These are phyloP conservation scores for Aethes cnicana DNA, from an alignment of 2,888 invertebrate genomes.

Conservation along the genomic window DNA sequence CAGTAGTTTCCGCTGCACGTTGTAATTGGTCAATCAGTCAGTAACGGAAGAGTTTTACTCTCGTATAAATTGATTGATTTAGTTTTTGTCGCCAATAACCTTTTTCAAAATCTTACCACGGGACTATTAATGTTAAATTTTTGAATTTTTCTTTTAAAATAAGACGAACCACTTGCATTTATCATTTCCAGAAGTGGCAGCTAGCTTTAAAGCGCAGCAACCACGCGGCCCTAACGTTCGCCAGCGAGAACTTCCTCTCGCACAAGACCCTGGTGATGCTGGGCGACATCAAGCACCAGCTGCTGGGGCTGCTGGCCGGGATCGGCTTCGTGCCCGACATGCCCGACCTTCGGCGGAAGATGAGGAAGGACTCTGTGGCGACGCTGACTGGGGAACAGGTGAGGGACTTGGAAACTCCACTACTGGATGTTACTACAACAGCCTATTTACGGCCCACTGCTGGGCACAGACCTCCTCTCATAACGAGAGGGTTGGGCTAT, in stretches of 20 bases:
- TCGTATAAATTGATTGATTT: too few species aligned
- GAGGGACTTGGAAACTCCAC: too few species aligned
- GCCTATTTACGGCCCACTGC: too few species aligned
- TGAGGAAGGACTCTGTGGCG: constrained; percentile 85
- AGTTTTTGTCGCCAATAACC: neutral
- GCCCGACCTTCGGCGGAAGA: constrained; percentile 74
- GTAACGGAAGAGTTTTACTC: too few species aligned
- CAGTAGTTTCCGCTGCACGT: too few species aligned
- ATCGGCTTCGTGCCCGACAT: constrained; percentile 91
- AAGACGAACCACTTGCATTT: too few species aligned
- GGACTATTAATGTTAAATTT: neutral
- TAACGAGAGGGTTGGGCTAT: too few species aligned
- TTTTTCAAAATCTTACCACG: neutral
- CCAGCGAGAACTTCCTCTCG: constrained; percentile 92
- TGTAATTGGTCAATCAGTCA: too few species aligned
- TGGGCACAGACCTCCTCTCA: too few species aligned
- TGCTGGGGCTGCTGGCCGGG: constrained; percentile 87
- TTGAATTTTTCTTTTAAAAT: too few species aligned
- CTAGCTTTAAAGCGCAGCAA: constrained; percentile 85
- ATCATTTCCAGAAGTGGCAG: constrained; percentile 87
- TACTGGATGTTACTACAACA: too few species aligned
- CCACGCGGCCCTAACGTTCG: constrained; percentile 89
- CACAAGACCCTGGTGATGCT: constrained; percentile 91
- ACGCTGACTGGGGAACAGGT: constrained; percentile 85
- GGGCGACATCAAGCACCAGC: constrained; percentile 92